Base-by-base conservation (phyloP, 2,888 invertebrate species). In the Leucozona laternaria region DNA sequence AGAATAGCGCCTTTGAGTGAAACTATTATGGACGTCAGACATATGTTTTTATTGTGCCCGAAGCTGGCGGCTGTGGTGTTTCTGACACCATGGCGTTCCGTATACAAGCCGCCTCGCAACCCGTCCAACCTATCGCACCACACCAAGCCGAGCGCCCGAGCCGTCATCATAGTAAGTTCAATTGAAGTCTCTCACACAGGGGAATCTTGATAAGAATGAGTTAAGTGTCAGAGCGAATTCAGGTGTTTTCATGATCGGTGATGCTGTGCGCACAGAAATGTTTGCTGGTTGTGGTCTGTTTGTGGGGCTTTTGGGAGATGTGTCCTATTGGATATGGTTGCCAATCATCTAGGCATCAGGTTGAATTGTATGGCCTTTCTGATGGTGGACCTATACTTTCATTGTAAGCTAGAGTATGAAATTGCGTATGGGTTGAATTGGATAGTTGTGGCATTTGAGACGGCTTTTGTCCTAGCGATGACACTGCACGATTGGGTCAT, bases 181-280 rank as follows among this genome's bases (percentile, higher is more conserved):
- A 82, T 86, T 70, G 78, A 73, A 75, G 73, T 81, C 78, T 60
- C 72, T 62, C 66, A 66, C 66, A 66, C 62, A 70, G 79, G 78
- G 53, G 68, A 53, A 86, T 86, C 86, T 86, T 82, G 86, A 86
- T 86, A 86, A 86, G 86, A 82, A 82, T 86, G 86, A 86, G 79
- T 86, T 86, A 86, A 86, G 86, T 86, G 86, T 86, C 86, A 82
- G 82, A 86, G 81, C 75, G 71, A 79, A 81, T 86, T 86, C 86
- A 82, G 86, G 86, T 86, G 86, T 82, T 86, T 85, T 80, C 73
- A 81, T 81, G 81, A 77, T 71, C 76, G 53, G 68, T 60, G 78
- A n/a, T 60, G 37, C 11, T 62, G 66, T 66, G 45, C 13, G 34
- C 68, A 50, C 40, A 43, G 48, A 75, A 70, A 64, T 45, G 55